Evolutionary conservation across 2,113 vertebrate genomes (phyloP).

Genomic region (Pteronura brasiliensis): DNA sequence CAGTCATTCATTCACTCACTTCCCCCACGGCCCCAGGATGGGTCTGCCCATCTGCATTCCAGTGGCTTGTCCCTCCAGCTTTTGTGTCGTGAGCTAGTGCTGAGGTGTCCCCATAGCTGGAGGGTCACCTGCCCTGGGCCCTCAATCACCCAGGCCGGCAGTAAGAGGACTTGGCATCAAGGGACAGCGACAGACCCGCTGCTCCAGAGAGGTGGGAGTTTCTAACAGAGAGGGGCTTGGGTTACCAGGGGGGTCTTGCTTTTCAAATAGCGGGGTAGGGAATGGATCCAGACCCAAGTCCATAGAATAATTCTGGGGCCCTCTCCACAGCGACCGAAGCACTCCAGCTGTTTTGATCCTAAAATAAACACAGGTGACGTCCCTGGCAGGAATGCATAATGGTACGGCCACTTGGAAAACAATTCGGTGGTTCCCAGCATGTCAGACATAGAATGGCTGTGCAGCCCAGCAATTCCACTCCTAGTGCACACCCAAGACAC

Average conservation of each 20-base stretch:
- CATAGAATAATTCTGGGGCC: not conserved
- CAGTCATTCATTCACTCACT: rapidly evolving
- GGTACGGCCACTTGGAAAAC: not conserved
- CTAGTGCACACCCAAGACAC: rapidly evolving
- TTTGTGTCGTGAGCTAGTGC: not conserved
- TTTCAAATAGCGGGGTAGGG: not conserved
- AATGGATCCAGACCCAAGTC: not conserved
- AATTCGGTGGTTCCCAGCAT: not conserved
- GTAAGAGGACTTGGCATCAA: not conserved
- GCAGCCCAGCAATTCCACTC: not conserved
- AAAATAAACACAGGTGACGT: not conserved
- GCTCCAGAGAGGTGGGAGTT: no score
- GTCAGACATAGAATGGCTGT: not conserved
- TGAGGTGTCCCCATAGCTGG: not conserved
- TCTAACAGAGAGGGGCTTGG: not conserved
- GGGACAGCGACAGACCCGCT: not conserved
- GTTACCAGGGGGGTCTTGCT: not conserved
- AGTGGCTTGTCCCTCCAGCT: no score
- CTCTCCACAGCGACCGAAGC: not conserved
- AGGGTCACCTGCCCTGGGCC: not conserved
- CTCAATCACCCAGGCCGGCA: not conserved
- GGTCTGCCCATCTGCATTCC: not conserved
- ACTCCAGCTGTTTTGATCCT: not conserved
- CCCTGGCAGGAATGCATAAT: not conserved
- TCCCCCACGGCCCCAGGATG: rapidly evolving